Evolutionary conservation across 37 sponge, comb jelly and placozoan genomes (phyloP), one percentile per base, ranked within the genome.

Genomic region (Halisarca cf. caerulea): DNA sequence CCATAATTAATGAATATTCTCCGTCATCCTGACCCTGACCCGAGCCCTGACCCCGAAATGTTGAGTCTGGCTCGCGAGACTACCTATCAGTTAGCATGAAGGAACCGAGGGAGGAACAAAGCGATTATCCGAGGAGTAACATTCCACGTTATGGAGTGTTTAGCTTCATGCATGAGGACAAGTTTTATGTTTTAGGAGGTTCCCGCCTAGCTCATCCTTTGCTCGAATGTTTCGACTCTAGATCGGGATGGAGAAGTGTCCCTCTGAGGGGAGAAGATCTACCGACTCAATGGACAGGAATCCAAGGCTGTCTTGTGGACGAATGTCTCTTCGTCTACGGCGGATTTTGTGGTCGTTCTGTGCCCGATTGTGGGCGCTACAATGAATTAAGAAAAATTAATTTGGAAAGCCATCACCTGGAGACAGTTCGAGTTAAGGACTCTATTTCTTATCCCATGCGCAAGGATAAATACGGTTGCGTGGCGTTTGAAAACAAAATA

Each of bases 281-380:
- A 15, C 77, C 77, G 24, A 23, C 20, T 21, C 44, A n/a, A 7
- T 74, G 77, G 77, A 18, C 38, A 36, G 77, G 44, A 7, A 44
- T 74, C 41, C 42, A 74, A 74, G 77, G 77, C 23, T 33, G 38
- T 44, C 18, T 74, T 40, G 25, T 36, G 45, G 44, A 43, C 2
- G 25, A 74, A 40, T 44, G 14, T n/a, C 2, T 74, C n/a, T 74
- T 36, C 25, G 36, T 43, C 24, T 74, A 36, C 6, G 77, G 77
- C 2, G 77, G 77, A 36, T 74, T 62, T 15, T 74, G 40, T 43
- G 69, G 35, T 30, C 90, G 47, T 82, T 84, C 80, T 90, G 90
- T 85, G 85, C 89, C 66, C 87, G 93, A 44, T 93, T 86, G 64
- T 89, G 89, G 3, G 78, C 18, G 42, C 24, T 44, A 41, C 44